These are phyloP conservation scores for Temnothorax rugatulus DNA, from an alignment of 2,888 invertebrate genomes.

Conservation along the genomic window DNA sequence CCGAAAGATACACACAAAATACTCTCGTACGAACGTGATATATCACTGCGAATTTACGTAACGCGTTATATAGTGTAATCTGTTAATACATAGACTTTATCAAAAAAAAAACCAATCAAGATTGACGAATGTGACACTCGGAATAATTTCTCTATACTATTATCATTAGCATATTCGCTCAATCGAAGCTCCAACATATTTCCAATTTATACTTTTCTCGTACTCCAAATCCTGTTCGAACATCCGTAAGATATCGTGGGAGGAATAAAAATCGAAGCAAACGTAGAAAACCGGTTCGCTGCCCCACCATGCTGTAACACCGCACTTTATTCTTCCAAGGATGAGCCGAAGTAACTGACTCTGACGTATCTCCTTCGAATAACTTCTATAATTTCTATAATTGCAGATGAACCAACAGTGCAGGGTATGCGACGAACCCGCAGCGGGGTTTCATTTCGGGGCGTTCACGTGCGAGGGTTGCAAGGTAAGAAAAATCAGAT, in stretches of 20 bases:
- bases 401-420: conserved; percentile 86
- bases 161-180: background rate
- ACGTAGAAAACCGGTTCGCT: conserved; percentile 73
- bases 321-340: conserved; percentile 68
- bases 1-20: background rate
- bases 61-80: background rate
- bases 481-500: conserved; percentile 79
- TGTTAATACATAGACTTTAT: background rate
- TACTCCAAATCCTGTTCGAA: conserved; percentile 70
- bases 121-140: background rate
- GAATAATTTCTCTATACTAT: background rate
- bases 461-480: conserved; percentile 86
- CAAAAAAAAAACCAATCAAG: background rate
- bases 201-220: conserved; percentile 59
- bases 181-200: background rate
- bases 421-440: conserved; percentile 85
- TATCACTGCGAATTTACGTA: background rate
- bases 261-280: conserved; percentile 75
- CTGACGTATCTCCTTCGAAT: conserved; percentile 67
- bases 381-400: conserved; percentile 69
- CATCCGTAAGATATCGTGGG: conserved; percentile 73
- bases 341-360: conserved; percentile 59
- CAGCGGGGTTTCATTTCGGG: conserved; percentile 85
- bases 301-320: conserved; percentile 31
- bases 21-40: background rate